Evolutionary conservation across 2,113 vertebrate genomes (phyloP), one percentile per base, ranked within the genome.

Genomic region (Passer domesticus): DNA sequence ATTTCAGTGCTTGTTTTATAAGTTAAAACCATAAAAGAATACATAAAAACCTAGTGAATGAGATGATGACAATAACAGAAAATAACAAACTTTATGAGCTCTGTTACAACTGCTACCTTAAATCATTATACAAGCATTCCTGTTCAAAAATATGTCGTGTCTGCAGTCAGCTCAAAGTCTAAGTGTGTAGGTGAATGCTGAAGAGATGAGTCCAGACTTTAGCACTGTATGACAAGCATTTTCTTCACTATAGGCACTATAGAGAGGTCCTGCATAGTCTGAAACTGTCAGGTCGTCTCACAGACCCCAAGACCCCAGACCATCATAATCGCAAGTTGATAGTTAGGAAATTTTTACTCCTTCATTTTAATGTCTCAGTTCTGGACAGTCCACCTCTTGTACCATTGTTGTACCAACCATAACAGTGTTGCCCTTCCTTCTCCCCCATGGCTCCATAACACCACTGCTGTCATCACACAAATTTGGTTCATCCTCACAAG

Each of bases 401-500:
- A 60, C 23, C 19, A 7, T 4, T 59, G 30, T 31, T 72, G 31
- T 37, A 37, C 35, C 35, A 37, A 37, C 35, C 35, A 6, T n/a
- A 28, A n/a, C 20, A 33, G 20, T 47, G n/a, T 4, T 62, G 24
- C 39, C 47, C 33, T 64, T 73, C 12, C 10, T 69, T 5, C 5
- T 2, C 4, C 6, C 0, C 2, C 15, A 7, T 3, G 10, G 11
- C 41, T 70, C 56, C 37, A 12, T 15, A 46, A 52, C 37, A 50
- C 47, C 1, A 2, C 46, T 70, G 23, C 52, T 69, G 24, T 41
- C 69, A 50, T 24, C 23, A 11, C 18, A 50, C 41, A 43, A 72
- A 63, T 80, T 27, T 5, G 4, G 13, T 33, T n/a, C 21, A n/a
- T 60, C 27, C 22, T 33, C 19, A 22, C 27, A 75, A 33, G 11